Base-by-base conservation (phyloP, 2,113 vertebrate genomes). In the Odontophorus gujanensis region DNA sequence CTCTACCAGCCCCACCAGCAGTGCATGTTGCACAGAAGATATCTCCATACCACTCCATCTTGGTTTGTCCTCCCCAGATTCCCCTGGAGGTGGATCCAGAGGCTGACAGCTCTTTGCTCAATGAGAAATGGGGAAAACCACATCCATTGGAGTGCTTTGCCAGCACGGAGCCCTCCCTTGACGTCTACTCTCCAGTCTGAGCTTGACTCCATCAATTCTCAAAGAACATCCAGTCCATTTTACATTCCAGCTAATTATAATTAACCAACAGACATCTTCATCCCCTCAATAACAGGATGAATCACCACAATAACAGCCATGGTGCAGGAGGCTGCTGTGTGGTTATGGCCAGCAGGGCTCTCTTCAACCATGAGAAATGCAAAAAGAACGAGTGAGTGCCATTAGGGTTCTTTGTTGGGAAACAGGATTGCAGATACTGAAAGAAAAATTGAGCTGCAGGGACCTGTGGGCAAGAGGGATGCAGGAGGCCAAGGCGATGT, bases 91-190 rank as follows among this genome's bases (percentile, higher is more conserved):
- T 17, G 36, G 30, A 79, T 57, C 62, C 45, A 8, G 2, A 55
- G 30, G 51, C 9, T 4, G 2, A 7, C 19, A 32, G 26, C 25
- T 43, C 40, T 16, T 24, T 81, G 3, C 53, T 61, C 75, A 32
- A 21, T 7, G 4, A n/a, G 18, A 69, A 22, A n/a, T 57, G 11
- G 0, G 0, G 34, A n/a, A 34, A 43, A 65, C 9, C 4, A 3
- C 1, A 2, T 13, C 14, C 58, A 1, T 13, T 14, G 25, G 32
- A 58, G 48, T 8, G 59, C 6, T 32, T 12, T 75, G 72, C 57
- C 40, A 51, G 2, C 26, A 10, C 0, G 0, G 28, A 61, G 32
- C 26, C 67, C 43, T 47, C 42, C 67, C 79, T 13, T 17, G 13
- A 18, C 17, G 13, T 17, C 55, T 20, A 19, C 55, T 58, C 32